Evolutionary conservation across 1,140 invertebrate species (phyloP), one percentile per base, ranked within the genome.

Genomic region (Mesaphorura yosii): DNA sequence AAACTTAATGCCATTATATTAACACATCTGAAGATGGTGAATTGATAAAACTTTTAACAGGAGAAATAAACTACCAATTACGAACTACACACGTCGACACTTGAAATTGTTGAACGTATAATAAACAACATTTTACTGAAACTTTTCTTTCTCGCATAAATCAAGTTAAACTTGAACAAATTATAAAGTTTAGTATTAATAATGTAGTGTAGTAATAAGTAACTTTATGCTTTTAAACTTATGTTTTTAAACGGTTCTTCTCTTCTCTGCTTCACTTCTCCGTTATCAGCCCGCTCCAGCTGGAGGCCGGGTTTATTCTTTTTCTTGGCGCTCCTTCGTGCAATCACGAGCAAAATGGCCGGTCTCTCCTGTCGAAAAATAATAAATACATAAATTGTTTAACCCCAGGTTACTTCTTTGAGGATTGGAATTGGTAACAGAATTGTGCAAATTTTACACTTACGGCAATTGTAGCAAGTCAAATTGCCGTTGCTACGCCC

Each of bases 281-380:
- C 37, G 37, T 28, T 34, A 17, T 31, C 46, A 31, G 7, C 28
- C 38, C 46, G n/a, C n/a, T n/a, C 46, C 46, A 48, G 34, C 38
- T 19, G 29, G 27, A 48, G 34, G 22, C 17, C n/a, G 46, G 29
- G 46, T 15, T 31, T 10, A 14, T 48, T 22, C 38, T 6, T 25
- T 48, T 2, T 20, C 19, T 14, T 12, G 23, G 25, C 29, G 5
- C 7, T n/a, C 5, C 25, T 67, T 64, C 38, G 56, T 39, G 71
- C 86, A 89, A 69, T 83, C 85, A 57, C 84, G 81, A 31, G 85
- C 84, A 69, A 90, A 83, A 72, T 93, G 89, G 41, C 88, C 88
- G 58, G 79, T n/a, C 25, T 26, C 22, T 25, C 48, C 34, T 40
- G 28, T 4, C 20, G 37, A 27, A 41, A 39, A 42, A 51, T 26